phyloP scores from a whole-genome alignment of 2,888 invertebrate genomes.

The Abscondita cerata region DNA sequence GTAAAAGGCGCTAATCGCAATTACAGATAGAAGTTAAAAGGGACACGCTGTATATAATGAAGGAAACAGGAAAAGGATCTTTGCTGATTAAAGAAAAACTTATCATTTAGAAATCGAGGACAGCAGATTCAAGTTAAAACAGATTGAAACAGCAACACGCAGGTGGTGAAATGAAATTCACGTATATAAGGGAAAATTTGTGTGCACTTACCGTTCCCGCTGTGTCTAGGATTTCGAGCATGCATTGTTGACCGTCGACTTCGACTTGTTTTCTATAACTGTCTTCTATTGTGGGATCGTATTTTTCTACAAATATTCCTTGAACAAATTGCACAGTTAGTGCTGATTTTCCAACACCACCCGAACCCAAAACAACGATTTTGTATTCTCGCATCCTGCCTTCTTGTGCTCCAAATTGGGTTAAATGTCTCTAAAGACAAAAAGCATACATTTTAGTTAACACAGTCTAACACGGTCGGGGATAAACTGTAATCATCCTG shows the following conservation, averaged over 20 bases:
- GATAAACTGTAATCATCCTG: conserved; percentile 29
- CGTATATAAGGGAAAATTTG: no score
- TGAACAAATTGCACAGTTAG: conserved; percentile 97
- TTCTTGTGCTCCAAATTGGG: conserved; percentile 38
- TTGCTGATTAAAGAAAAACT: no score
- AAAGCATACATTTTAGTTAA: neutral
- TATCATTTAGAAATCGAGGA: no score
- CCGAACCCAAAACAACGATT: conserved; percentile 98
- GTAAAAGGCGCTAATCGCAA: no score
- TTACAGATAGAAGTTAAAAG: no score
- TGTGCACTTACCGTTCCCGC: conserved; percentile 92
- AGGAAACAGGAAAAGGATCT: no score
- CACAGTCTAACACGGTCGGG: conserved; percentile 3
- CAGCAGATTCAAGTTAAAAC: no score
- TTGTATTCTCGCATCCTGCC: conserved; percentile 97
- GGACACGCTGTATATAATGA: no score
- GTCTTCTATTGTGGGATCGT: conserved; percentile 99
- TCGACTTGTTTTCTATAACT: conserved; percentile 99
- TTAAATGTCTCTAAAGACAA: conserved; percentile 19
- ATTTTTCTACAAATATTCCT: conserved; percentile 99
- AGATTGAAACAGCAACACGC: no score
- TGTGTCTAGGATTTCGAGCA: conserved; percentile 99
- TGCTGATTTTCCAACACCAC: conserved; percentile 99
- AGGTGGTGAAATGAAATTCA: no score
- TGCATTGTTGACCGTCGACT: conserved; percentile 99